Percentiles rank a stretch among this genome's conserved stretches.
Evolutionary conservation across 2,888 invertebrate species (phyloP).

Genomic region (Hemaris fuciformis): DNA sequence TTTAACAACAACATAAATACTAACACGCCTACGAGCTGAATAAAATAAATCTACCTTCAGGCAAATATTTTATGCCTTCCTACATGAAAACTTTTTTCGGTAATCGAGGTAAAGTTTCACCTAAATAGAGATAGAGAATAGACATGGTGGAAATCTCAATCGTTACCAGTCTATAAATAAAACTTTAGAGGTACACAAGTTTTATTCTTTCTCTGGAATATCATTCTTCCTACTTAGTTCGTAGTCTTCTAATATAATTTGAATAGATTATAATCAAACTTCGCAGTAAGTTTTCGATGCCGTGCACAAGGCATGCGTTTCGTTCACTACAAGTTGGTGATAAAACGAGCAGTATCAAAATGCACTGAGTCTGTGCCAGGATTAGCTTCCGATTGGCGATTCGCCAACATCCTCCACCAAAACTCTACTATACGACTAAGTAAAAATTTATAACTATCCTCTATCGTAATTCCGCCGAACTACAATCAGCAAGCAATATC

Average conservation of each 20-base stretch:
- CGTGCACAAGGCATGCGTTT: not conserved
- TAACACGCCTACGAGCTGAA: too few species aligned
- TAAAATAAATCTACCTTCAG: too few species aligned
- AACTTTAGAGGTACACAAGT: too few species aligned
- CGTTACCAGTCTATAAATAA: not conserved
- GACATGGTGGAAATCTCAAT: too few species aligned
- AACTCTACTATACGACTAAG: conserved; percentile 42
- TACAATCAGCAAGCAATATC: conserved; percentile 9
- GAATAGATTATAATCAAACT: not conserved
- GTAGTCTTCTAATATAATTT: not conserved
- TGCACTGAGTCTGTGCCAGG: conserved; percentile 64
- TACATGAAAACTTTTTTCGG: too few species aligned
- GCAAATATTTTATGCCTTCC: too few species aligned
- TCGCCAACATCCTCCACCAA: conserved; percentile 56
- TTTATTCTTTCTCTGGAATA: too few species aligned
- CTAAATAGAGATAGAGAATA: too few species aligned
- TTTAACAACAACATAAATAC: too few species aligned
- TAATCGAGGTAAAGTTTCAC: too few species aligned
- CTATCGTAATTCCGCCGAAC: not conserved
- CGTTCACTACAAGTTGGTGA: conserved; percentile 28
- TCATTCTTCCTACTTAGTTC: too few species aligned
- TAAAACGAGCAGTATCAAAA: conserved; percentile 61
- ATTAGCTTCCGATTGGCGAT: conserved; percentile 65
- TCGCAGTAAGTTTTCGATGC: not conserved
- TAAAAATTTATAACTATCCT: conserved; percentile 32